phyloP scores from a whole-genome alignment of 2,888 invertebrate genomes.

The Zaprionus lineosus region DNA sequence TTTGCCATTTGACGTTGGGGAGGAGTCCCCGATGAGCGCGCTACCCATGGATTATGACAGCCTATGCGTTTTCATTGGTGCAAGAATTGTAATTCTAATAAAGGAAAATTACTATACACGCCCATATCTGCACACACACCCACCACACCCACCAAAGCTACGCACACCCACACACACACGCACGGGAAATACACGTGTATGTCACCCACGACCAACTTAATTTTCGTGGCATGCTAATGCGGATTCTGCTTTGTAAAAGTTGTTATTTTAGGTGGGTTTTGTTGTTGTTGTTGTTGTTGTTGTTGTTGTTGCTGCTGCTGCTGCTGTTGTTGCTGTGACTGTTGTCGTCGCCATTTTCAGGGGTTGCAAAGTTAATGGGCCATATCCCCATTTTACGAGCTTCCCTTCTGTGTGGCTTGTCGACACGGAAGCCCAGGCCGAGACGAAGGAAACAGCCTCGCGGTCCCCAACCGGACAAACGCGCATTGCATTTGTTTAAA shows the following conservation, averaged over 20 bases:
- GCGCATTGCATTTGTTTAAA: conserved; percentile 49
- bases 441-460: conserved; percentile 48
- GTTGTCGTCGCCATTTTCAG: conserved; percentile 41
- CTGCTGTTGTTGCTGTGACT: too few species aligned
- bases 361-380: conserved; percentile 69
- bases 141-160: too few species aligned
- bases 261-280: conserved; percentile 29
- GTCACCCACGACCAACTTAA: conserved; percentile 59
- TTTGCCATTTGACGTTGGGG: too few species aligned
- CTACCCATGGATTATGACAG: too few species aligned
- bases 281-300: too few species aligned
- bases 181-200: conserved; percentile 45
- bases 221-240: conserved; percentile 69
- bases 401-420: conserved; percentile 28
- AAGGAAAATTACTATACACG: too few species aligned
- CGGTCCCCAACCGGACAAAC: conserved; percentile 46
- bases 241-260: conserved; percentile 52
- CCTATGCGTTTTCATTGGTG: background rate
- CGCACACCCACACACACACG: background rate
- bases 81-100: too few species aligned
- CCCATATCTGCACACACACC: conserved; percentile 11
- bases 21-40: background rate
- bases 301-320: conserved; percentile 32
- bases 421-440: conserved; percentile 24
- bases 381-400: conserved; percentile 64